Conservation (phyloP, 1,140 invertebrate genomes). For the Drosophila malerkotliana region DNA sequence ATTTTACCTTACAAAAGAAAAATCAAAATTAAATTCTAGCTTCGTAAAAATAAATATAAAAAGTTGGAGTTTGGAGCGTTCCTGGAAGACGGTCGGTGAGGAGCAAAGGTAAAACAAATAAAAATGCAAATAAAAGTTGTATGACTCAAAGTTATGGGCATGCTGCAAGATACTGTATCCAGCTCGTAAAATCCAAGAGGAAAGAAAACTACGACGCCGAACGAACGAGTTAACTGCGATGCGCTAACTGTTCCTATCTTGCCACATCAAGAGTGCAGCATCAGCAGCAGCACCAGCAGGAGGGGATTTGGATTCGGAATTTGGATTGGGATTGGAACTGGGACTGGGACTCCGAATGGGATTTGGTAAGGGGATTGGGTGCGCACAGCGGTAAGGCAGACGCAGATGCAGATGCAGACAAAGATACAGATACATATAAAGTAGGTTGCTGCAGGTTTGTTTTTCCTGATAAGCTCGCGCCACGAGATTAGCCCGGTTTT, state of each 20-base stretch:
- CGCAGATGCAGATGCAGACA: slow-evolving; percentile 45
- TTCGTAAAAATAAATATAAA: slow-evolving; percentile 38
- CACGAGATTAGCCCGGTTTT: slow-evolving; percentile 61
- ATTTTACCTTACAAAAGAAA: slow-evolving; percentile 32
- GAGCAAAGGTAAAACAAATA: slow-evolving; percentile 49
- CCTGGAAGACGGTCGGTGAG: slow-evolving; percentile 31
- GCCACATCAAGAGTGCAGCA: slow-evolving; percentile 74
- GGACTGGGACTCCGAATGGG: slow-evolving; percentile 25
- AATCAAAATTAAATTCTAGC: slow-evolving; percentile 52
- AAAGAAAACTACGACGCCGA: slow-evolving; percentile 8
- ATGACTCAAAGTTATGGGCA: slow-evolving; percentile 66
- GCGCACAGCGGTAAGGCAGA: slow-evolving; percentile 36
- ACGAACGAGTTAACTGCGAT: slow-evolving; percentile 46
- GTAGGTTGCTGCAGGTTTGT: slow-evolving; percentile 77
- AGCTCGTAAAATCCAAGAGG: slow-evolving; percentile 61
- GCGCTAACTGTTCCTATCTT: slow-evolving; percentile 65
- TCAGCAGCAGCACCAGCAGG: slow-evolving; percentile 3
- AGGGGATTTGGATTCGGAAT: slow-evolving; percentile 38
- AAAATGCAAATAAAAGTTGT: slow-evolving; percentile 77
- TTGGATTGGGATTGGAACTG: slow-evolving; percentile 33
- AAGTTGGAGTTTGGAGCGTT: slow-evolving; percentile 30
- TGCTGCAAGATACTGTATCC: slow-evolving; percentile 50
- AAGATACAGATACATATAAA: slow-evolving; percentile 65
- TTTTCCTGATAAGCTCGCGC: slow-evolving; percentile 70
- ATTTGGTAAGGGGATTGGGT: slow-evolving; percentile 37